Percentiles rank a stretch among this genome's conserved stretches.
Conservation (phyloP, 1,140 invertebrate genomes). For the Calliopsis andreniformis region DNA sequence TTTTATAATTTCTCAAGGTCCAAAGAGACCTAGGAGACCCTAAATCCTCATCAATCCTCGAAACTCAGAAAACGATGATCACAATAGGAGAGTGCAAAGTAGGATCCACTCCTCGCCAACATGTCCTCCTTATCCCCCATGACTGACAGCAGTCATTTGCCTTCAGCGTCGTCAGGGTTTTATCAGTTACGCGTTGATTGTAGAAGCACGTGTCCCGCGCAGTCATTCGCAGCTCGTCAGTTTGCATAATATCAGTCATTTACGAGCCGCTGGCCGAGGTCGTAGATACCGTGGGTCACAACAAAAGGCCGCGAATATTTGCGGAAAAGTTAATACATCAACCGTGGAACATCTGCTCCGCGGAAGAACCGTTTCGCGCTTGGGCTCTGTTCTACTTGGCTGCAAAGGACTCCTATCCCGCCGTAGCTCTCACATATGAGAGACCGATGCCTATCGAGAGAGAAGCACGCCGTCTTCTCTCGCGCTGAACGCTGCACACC, state of each 20-base stretch:
- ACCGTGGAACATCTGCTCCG: not conserved
- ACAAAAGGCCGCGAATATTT: not conserved
- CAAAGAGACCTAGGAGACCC: no score
- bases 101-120: no score
- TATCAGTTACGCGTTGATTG: constrained; percentile 30
- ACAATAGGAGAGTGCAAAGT: no score
- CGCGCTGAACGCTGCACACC: constrained; percentile 11
- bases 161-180: constrained; percentile 16
- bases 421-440: constrained; percentile 43
- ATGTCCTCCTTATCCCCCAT: no score
- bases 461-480: constrained; percentile 29
- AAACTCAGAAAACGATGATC: no score
- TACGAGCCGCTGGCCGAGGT: not conserved
- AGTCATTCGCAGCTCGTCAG: constrained; percentile 35
- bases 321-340: constrained; percentile 18
- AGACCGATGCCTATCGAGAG: constrained; percentile 54
- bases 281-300: not conserved
- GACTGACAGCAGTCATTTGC: no score
- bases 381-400: constrained; percentile 49
- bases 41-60: no score
- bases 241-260: constrained; percentile 48
- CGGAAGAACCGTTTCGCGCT: constrained; percentile 42
- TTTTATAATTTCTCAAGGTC: no score
- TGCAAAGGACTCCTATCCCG: constrained; percentile 33
- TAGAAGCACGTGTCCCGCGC: constrained; percentile 36